A percentile compares a stretch with the other conserved stretches of the same genome.
phyloP scores from a whole-genome alignment of 2,888 invertebrate genomes.

The Thereva nobilitata region DNA sequence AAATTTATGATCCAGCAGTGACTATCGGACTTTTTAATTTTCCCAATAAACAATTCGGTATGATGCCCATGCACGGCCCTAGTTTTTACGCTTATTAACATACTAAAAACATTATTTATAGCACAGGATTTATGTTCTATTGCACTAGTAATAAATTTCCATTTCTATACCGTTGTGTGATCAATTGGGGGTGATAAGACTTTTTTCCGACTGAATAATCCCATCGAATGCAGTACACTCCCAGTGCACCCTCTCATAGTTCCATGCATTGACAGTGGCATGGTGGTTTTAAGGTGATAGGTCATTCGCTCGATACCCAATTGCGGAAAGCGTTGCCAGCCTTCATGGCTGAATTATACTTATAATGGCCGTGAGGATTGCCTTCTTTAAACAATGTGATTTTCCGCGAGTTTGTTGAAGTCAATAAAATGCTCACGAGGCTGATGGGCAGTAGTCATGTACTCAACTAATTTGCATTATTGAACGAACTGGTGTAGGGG shows the following conservation, averaged over 20 bases:
- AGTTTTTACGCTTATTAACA: conserved; percentile 38
- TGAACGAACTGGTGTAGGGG: no score
- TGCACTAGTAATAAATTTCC: conserved; percentile 38
- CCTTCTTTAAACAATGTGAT: neutral
- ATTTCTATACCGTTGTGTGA: conserved; percentile 30
- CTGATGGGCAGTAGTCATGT: conserved; percentile 26
- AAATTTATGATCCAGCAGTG: no score
- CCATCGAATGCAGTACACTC: neutral
- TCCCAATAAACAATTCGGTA: no score
- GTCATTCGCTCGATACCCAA: conserved; percentile 6
- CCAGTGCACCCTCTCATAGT: neutral
- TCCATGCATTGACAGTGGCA: neutral
- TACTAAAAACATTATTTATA: conserved; percentile 39
- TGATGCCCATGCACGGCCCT: neutral
- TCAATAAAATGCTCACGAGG: conserved; percentile 15
- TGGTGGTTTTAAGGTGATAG: conserved; percentile 16
- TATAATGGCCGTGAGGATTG: neutral
- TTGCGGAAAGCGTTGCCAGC: conserved; percentile 10
- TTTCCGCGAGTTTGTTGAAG: conserved; percentile 15
- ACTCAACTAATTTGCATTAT: conserved; percentile 15
- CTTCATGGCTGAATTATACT: neutral
- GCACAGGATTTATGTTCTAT: conserved; percentile 38
- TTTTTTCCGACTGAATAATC: conserved; percentile 24
- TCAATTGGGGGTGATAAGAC: conserved; percentile 33
- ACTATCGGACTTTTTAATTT: no score